Base-by-base conservation (phyloP, 2,113 vertebrate species). In the Toxotes jaculatrix region DNA sequence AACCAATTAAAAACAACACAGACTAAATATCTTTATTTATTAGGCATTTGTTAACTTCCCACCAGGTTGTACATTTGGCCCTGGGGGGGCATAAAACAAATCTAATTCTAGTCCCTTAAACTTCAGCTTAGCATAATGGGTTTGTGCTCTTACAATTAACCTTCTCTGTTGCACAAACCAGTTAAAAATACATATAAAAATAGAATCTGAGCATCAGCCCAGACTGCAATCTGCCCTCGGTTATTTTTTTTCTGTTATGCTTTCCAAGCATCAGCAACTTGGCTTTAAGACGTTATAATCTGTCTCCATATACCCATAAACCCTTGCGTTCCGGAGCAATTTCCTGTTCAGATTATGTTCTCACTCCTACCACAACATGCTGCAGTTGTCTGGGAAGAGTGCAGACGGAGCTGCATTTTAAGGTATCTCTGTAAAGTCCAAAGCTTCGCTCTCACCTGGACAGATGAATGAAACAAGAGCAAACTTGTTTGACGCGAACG, bases 311-410 rank as follows among this genome's bases (percentile, higher is more conserved):
- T 89, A 86, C 87, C 91, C 90, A 88, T 90, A 93, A 93, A 93
- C 78, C 87, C 84, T 80, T 79, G 89, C 80, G 79, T 89, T 91
- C 84, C 63, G 19, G 73, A 87, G 88, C 88, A 93, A 92, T 93
- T 93, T 93, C 92, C 91, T 91, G 88, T 89, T 87, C 80, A 88
- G 91, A 93, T 93, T 91, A 90, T 75, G 83, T 83, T 87, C 80
- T 83, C 61, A 27, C 87, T 88, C 70, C 81, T 79, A 63, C 74
- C 63, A 84, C 87, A 84, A 79, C 81, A 79, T 21, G 83, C 88
- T 66, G 82, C 75, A 70, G 82, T 75, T 78, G 82, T 56, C 70
- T 75, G 68, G 74, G 61, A 59, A 1, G 75, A 66, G 23, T 42
- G 42, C 56, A n/a, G 64, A 61, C n/a, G 31, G 60, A 74, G 87